Conservation (phyloP, 2,797 vertebrate species). For the Chrosomus eos region DNA sequence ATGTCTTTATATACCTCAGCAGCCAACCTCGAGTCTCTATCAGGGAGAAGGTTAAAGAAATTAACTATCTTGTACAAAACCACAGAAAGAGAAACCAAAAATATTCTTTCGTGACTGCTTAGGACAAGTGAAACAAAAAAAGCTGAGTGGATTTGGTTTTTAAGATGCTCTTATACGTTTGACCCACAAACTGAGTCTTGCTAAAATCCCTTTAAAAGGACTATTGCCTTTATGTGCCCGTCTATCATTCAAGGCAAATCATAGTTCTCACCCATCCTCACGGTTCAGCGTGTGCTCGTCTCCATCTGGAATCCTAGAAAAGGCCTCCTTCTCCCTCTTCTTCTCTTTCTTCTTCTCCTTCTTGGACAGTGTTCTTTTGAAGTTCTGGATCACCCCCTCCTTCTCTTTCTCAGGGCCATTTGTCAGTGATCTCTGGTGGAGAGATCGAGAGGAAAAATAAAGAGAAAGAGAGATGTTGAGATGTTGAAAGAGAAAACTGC, state of each 20-base stretch:
- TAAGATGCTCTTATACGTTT: not conserved
- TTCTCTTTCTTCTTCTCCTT: constrained; percentile 98
- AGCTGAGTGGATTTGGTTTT: not conserved
- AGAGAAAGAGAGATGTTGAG: not conserved
- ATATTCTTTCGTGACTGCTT: not conserved
- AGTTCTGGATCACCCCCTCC: constrained; percentile 98
- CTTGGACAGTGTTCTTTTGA: constrained; percentile 95
- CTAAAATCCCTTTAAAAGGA: not conserved
- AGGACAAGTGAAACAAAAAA: not conserved
- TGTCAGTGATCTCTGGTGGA: constrained; percentile 88
- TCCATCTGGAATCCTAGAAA: constrained; percentile 85
- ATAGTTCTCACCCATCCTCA: constrained; percentile 85
- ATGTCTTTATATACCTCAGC: constrained; percentile 99
- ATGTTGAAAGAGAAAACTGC: too few species aligned
- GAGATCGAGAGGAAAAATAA: not conserved
- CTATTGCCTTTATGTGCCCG: not conserved
- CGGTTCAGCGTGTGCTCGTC: constrained; percentile 82
- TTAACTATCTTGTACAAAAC: not conserved
- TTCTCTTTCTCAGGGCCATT: constrained; percentile 98
- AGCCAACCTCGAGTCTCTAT: constrained; percentile 86
- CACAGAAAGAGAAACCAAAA: not conserved
- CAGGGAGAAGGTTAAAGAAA: not conserved
- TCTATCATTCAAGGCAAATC: not conserved
- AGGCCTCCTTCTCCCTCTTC: constrained; percentile 90
- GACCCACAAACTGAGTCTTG: not conserved